Percentiles rank a stretch among this genome's conserved stretches.
phyloP scores from a whole-genome alignment of 2,113 vertebrate species.

The Ptychochromis oligacanthus region DNA sequence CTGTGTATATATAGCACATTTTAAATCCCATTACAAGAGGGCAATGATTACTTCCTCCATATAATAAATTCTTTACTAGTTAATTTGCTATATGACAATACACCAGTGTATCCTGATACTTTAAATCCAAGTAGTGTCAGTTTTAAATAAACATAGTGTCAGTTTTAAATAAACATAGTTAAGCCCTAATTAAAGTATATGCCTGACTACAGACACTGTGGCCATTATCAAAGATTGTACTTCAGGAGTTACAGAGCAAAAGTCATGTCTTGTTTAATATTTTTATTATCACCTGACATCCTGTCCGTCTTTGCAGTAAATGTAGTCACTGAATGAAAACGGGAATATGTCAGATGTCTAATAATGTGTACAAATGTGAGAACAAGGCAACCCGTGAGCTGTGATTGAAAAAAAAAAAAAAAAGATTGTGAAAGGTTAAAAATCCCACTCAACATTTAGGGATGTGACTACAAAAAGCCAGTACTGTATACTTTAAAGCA shows the following conservation, averaged over 20 bases:
- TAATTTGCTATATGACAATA: background rate
- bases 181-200: background rate
- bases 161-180: slow-evolving; percentile 19
- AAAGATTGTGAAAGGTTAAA: slow-evolving; percentile 37
- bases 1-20: background rate
- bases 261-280: background rate
- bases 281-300: background rate
- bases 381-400: slow-evolving; percentile 49
- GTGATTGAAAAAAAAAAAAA: slow-evolving; percentile 32
- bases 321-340: background rate
- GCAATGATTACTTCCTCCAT: slow-evolving; percentile 7
- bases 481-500: background rate
- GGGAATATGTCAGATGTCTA: background rate
- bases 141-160: slow-evolving; percentile 22
- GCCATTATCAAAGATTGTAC: slow-evolving; percentile 5
- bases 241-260: background rate
- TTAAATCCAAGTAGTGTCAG: background rate
- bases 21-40: background rate
- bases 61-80: background rate
- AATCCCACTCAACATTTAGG: slow-evolving; percentile 31
- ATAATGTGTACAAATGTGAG: slow-evolving; percentile 24
- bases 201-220: slow-evolving; percentile 2
- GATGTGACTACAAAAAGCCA: slow-evolving; percentile 49
- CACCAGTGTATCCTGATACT: background rate
- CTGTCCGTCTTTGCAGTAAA: background rate